Evolutionary conservation across 1,140 invertebrate genomes (phyloP), one percentile per base, ranked within the genome.

Genomic region (Caenorhabditis tropicalis): DNA sequence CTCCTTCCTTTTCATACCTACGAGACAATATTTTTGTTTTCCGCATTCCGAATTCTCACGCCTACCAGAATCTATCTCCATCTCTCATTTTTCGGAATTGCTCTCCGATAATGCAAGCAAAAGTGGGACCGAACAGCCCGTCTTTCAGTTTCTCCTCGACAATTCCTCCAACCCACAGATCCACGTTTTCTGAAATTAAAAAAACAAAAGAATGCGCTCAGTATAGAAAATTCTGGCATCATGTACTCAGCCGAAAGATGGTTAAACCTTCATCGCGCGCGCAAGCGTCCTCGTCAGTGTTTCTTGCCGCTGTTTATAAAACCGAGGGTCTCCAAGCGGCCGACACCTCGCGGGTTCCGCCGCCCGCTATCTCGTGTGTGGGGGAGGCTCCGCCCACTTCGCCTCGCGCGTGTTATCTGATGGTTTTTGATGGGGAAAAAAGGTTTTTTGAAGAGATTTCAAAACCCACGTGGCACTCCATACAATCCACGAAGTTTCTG

Each of bases 111-210:
- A 99, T 92, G 91, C 97, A 98, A 81, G 94, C 93, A 91, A 99
- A 98, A 0, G 97, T 94, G 0, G 96, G 96, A 0, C 97, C 98
- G 5, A 98, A 94, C 91, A 95, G 95, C 0, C 95, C 95, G 31
- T 94, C 95, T 2, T 94, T 93, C 15, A 93, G 86, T 0, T 95
- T 92, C 91, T 97, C 95, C 92, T 99, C 97, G 16, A 97, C 92
- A 87, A 99, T 94, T 10, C 96, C 97, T 15, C 96, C 98, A 19
- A 98, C 95, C 94, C 95, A 99, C 4, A 98, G 93, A 91, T 99
- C 98, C 87, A 99, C 94, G 89, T 99, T 99, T 56, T 92, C 93
- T 92, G 91, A 58, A 89, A 53, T 36, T n/a, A 51, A 51, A 15
- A n/a, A n/a, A n/a, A n/a, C 19, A 51, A n/a, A 43, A 36, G 16